Evolutionary conservation across 2,888 invertebrate species (phyloP), one percentile per base, ranked within the genome.

Genomic region (Troides helena): DNA sequence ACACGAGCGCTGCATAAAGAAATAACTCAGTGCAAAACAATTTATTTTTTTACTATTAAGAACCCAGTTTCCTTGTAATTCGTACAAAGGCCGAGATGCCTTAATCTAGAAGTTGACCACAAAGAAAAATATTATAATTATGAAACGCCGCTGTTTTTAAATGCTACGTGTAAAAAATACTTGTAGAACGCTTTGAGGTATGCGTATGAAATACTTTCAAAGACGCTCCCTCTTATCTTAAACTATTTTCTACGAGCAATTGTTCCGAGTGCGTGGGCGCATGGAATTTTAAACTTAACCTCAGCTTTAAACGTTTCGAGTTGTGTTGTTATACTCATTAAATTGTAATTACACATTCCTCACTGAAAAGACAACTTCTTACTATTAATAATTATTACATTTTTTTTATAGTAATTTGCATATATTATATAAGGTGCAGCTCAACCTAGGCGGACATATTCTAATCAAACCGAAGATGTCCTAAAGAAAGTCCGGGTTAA

Each of bases 81-180:
- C 10, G 39, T 46, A 62, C 62, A 62, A 64, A 64, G 59, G 59
- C 50, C 25, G 62, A 66, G 39, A 66, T 36, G 39, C 60, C 23
- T 17, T 62, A 67, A 61, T 62, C 60, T 25, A 60, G 46, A 18
- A 57, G 58, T 43, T n/a, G 53, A 56, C 21, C 62, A 66, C 62
- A 70, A 70, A 70, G 69, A 70, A 70, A 50, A 66, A 59, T 50
- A 64, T 62, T 62, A 70, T 62, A 65, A 63, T 59, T 57, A 70
- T 67, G 66, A 25, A 70, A 59, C 59, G 59, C 21, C 53, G 53
- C 50, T 53, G 66, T 53, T 63, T 59, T 59, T 58, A 63, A 63
- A 70, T 66, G 58, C 63, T 18, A 63, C 66, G 63, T 62, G 36
- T 21, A 69, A 61, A 65, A 66, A 53, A 36, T 62, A 57, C 39